Base-by-base conservation (phyloP, 2,797 vertebrate species). In the Microcaecilia unicolor region DNA sequence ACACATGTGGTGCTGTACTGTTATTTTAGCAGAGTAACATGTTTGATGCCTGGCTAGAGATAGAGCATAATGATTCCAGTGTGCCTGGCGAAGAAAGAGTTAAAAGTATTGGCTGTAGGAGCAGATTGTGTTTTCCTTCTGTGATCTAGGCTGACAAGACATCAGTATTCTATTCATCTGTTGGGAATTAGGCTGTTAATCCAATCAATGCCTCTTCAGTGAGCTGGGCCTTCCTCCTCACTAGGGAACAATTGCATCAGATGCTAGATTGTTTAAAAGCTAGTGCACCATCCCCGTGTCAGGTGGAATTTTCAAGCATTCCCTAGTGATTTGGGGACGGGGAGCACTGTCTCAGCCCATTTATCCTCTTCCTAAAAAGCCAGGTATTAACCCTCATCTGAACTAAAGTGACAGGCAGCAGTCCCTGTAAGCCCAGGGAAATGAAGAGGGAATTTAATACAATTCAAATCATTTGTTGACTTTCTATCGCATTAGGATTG, bases 111-210 rank as follows among this genome's bases (percentile, higher is more conserved):
- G 73, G 51, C 67, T 76, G 68, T 73, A 70, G 74, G 57, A 76
- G 72, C 79, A 81, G 76, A 79, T 78, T 83, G 77, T 80, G 74
- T 81, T 81, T 84, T 78, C 70, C 61, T 76, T 70, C 76, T 71
- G 76, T 85, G 80, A 88, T 87, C 80, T 84, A 77, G 75, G 81
- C 70, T 76, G 80, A 76, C 82, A 80, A 83, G 86, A 87, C 88
- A 92, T 93, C 85, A 88, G 85, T 85, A 87, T 87, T 89, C 85
- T 73, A 87, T 87, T 87, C 80, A 84, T 87, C 90, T 91, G 76
- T 80, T 85, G 90, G 90, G 89, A 94, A 90, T 92, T 91, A 89
- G 89, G 89, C 82, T 82, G 86, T 92, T 96, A 93, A 97, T 94
- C 90, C 88, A 97, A 97, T 97, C 91, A 93, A 80, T 84, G 79